Conservation (phyloP, 2,797 vertebrate species). For the Capromys pilorides region DNA sequence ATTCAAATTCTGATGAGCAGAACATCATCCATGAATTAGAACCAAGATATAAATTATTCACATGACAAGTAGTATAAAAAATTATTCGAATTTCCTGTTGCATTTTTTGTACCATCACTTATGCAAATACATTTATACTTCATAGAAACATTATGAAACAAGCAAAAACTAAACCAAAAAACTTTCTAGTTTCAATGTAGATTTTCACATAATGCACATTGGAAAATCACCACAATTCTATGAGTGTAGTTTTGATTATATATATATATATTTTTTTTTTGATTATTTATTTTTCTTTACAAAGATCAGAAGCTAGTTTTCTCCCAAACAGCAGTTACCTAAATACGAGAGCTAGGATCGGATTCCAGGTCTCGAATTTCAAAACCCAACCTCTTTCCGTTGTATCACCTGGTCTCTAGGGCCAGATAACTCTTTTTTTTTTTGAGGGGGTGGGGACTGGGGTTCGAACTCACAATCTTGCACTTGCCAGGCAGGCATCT, state of each 20-base stretch:
- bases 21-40: conserved; percentile 2
- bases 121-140: conserved; percentile 5
- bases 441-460: no score
- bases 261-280: no score
- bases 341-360: not conserved
- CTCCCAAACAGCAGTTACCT: not conserved
- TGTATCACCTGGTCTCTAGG: not conserved
- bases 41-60: conserved; percentile 9
- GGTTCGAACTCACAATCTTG: no score
- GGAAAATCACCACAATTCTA: not conserved
- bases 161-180: not conserved
- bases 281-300: not conserved
- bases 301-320: conserved; percentile 9
- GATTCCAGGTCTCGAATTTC: not conserved
- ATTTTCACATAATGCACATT: not conserved
- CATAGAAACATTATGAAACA: conserved; percentile 32
- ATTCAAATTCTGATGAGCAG: conserved; percentile 44
- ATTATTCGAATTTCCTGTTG: conserved; percentile 47
- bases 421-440: not conserved
- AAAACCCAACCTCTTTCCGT: not conserved
- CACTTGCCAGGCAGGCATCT: no score
- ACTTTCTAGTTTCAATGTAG: not conserved
- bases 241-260: not conserved
- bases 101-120: not conserved
- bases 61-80: not conserved